Base-by-base conservation (phyloP, 2,113 vertebrate genomes). In the Silurus meridionalis region DNA sequence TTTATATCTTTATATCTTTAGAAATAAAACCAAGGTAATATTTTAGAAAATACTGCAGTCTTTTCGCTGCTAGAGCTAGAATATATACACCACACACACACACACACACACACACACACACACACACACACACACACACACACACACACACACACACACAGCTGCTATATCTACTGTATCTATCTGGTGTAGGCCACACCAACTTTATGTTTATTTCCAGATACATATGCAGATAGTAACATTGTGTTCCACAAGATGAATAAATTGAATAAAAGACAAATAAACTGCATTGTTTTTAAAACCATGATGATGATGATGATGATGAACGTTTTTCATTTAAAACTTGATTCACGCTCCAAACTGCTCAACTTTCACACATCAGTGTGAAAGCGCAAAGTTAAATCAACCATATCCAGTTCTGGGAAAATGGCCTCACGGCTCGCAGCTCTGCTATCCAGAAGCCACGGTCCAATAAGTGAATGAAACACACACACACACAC, bases 401-500 rank as follows among this genome's bases (percentile, higher is more conserved):
- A 58, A 84, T 67, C 82, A 52, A n/a, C 60, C 78, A n/a, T 71
- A 85, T 67, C 84, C 75, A 85, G 84, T 85, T 67, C 21, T 46
- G 48, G 48, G 74, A 15, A 86, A 85, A 87, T 83, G 86, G 66
- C n/a, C 60, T 83, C 78, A 64, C 50, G 81, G 23, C 81, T 83
- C 69, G n/a, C n/a, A 21, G 57, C 80, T 53, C 14, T 37, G 21
- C 74, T 6, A 80, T 87, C 72, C 66, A 10, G 19, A 64, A 64
- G 78, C 58, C 55, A 28, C 17, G 86, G 86, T 60, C 80, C 84
- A 23, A 83, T 84, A 85, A 83, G 21, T 79, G 83, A 84, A 85
- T 86, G 84, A 64, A 37, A 37, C 50, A 67, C 14, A 71, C 28
- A 83, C 66, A 69, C 52, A 67, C 8, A 58, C 77, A 71, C 55